Evolutionary conservation across 2,888 invertebrate genomes (phyloP), one percentile per base, ranked within the genome.

Genomic region (Callinectes sapidus): DNA sequence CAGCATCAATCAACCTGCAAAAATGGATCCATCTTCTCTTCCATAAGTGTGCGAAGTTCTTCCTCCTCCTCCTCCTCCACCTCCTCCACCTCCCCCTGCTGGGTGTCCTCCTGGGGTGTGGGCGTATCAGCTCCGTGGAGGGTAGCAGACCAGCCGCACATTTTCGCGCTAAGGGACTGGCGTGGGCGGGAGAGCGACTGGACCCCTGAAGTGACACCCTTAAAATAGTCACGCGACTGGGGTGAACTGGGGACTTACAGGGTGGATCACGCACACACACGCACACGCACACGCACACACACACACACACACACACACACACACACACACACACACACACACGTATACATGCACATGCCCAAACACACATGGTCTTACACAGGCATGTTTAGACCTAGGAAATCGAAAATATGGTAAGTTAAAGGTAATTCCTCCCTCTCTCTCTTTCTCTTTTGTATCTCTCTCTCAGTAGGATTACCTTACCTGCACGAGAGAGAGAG

Each of bases 181-280:
- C 86, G 88, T 8, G 87, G 71, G 28, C 94, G 91, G 13, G 28
- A 91, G 18, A 90, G 92, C 13, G 88, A 91, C 89, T 94, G 94
- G 8, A 94, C 81, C 35, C 94, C 94, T 94, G 91, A 28, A 90
- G 90, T 23, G 23, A 89, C 39, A 85, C 42, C 77, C 23, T 71
- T 23, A 2, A 35, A 16, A 13, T 32, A 81, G 81, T 35, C 35
- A 35, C 81, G 81, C 35, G 23, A 13, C 23, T 35, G 10, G 13
- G 28, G 81, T 81, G 35, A 32, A 10, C 32, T 87, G 48, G 5
- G 18, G 42, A 28, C 39, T 54, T 6, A 2, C 54, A 28, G 23
- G 54, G 48, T 6, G 54, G 10, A 23, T 87, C 0, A 14, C 48
- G 39, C 86, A 39, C 39, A 86, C 35, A 86, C 86, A 86, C 86